phyloP scores from a whole-genome alignment of 92 coral and sea anemone genomes.

The Phenganax subtilis region DNA sequence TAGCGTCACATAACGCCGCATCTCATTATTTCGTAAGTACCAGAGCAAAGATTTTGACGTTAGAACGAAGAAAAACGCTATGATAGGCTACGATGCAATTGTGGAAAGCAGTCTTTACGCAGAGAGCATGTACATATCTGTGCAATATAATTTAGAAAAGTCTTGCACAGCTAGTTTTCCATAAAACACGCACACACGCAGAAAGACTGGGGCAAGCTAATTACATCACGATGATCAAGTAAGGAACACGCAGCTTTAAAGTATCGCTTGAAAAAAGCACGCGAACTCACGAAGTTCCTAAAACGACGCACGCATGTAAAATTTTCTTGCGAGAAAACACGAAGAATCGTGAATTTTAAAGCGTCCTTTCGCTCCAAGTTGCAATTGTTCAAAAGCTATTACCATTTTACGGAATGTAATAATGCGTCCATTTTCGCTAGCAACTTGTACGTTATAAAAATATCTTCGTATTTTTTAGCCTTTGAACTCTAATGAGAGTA shows the following conservation, averaged over 20 bases:
- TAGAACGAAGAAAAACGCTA: no score
- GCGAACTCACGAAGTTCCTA: conserved; percentile 8
- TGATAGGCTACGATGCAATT: no score
- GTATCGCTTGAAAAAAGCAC: neutral
- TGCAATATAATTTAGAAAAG: no score
- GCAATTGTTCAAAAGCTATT: neutral
- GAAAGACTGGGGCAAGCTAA: neutral
- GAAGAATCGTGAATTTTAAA: neutral
- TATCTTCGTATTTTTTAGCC: neutral
- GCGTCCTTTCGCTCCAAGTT: neutral
- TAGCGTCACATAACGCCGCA: no score
- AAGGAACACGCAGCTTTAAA: neutral
- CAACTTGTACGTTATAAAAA: neutral
- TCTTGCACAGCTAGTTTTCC: neutral
- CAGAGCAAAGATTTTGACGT: no score
- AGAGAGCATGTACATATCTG: no score
- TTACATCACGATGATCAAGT: neutral
- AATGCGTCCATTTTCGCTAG: conserved; percentile 6
- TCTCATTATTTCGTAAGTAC: no score
- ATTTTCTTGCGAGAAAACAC: neutral
- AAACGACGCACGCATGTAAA: neutral
- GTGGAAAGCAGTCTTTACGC: no score
- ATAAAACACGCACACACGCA: conserved; percentile 1
- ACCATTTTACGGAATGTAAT: neutral
- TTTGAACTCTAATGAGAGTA: neutral